Evolutionary conservation across 1,140 invertebrate genomes (phyloP).

Genomic region (Drosophila pandora): DNA sequence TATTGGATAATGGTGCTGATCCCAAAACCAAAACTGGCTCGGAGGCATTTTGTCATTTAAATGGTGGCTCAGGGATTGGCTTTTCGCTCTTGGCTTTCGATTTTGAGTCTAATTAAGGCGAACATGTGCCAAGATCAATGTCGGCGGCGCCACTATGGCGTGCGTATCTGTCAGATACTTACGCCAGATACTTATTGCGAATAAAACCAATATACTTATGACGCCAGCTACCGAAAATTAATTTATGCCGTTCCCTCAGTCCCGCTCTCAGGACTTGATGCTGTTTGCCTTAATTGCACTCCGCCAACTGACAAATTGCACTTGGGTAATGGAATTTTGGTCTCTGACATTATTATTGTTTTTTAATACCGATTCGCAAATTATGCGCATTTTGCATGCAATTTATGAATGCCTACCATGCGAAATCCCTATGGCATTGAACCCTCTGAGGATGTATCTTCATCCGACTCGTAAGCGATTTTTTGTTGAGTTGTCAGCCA

Average conservation of each 20-base stretch:
- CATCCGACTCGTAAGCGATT: background rate
- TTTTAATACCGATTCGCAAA: constrained; percentile 24
- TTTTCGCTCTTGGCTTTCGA: constrained; percentile 46
- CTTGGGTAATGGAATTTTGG: constrained; percentile 27
- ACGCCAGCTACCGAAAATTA: constrained; percentile 68
- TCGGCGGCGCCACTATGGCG: constrained; percentile 59
- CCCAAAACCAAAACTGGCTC: constrained; percentile 45
- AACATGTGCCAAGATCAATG: constrained; percentile 81
- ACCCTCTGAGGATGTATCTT: constrained; percentile 29
- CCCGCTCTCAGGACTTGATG: constrained; percentile 28
- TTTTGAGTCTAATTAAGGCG: constrained; percentile 74
- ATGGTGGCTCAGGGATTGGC: constrained; percentile 48
- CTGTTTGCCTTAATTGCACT: constrained; percentile 63
- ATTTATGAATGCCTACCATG: constrained; percentile 50
- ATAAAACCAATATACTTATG: constrained; percentile 37
- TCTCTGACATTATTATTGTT: constrained; percentile 26
- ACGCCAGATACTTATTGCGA: constrained; percentile 27
- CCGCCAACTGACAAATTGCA: constrained; percentile 50
- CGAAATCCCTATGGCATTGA: constrained; percentile 53
- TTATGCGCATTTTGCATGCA: constrained; percentile 69
- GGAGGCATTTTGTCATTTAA: constrained; percentile 68
- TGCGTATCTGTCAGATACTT: constrained; percentile 63
- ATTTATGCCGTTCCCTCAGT: constrained; percentile 54
- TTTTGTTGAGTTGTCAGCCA: constrained; percentile 19
- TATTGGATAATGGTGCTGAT: constrained; percentile 9